A percentile compares a stretch with the other conserved stretches of the same genome.
Conservation (phyloP, 2,888 invertebrate species). For the Hydroisotoma schaefferi region DNA sequence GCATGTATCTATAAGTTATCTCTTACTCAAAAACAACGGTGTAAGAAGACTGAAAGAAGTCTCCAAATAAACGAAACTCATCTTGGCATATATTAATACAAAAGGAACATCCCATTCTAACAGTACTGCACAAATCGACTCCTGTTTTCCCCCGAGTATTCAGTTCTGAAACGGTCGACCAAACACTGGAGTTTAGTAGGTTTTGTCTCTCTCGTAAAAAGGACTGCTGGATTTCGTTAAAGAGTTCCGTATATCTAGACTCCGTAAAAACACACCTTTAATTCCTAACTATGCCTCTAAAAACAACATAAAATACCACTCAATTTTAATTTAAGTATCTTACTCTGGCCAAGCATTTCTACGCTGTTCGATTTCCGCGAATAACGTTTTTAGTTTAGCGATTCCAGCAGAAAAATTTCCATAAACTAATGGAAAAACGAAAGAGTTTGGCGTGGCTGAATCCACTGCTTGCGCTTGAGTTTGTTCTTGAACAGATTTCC, state of each 20-base stretch:
- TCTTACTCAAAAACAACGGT: conserved; percentile 46
- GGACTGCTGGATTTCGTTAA: conserved; percentile 75
- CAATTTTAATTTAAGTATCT: conserved; percentile 11
- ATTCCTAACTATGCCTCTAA: not conserved
- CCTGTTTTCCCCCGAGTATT: conserved; percentile 59
- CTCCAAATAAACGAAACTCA: conserved; percentile 84
- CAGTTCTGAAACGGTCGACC: conserved; percentile 65
- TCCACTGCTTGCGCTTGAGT: conserved; percentile 51
- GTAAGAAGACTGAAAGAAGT: conserved; percentile 69
- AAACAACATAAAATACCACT: conserved; percentile 6
- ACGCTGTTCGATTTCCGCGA: conserved; percentile 76
- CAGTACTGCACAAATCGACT: conserved; percentile 76
- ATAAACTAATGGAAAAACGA: conserved; percentile 74
- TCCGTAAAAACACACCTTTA: conserved; percentile 12
- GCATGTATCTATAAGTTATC: not conserved
- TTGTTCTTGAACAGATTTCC: conserved; percentile 53
- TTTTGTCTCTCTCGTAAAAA: conserved; percentile 71
- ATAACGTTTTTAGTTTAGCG: conserved; percentile 73
- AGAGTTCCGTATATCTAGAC: conserved; percentile 64
- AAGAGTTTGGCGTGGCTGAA: conserved; percentile 51
- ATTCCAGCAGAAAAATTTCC: conserved; percentile 94
- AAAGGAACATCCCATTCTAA: conserved; percentile 83
- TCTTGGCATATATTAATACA: conserved; percentile 91
- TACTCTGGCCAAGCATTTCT: conserved; percentile 70
- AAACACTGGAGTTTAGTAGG: conserved; percentile 67